Evolutionary conservation across 1,140 invertebrate species (phyloP).

Genomic region (Chironomus striatipennis): DNA sequence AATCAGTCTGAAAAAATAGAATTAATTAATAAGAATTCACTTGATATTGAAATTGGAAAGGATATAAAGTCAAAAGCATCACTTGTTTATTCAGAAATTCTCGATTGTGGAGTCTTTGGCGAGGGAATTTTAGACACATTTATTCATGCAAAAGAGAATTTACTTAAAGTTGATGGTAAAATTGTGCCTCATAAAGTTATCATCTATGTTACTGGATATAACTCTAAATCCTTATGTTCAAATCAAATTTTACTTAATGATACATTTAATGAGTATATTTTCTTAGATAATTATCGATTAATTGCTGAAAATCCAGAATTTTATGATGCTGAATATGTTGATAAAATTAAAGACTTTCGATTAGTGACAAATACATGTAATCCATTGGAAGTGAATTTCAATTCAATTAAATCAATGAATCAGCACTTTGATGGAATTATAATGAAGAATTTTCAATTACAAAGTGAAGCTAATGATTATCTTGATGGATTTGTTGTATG

Average conservation of each 20-base stretch:
- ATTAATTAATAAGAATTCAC: slow-evolving; percentile 46
- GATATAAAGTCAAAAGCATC: slow-evolving; percentile 51
- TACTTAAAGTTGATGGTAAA: slow-evolving; percentile 44
- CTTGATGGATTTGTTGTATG: slow-evolving; percentile 58
- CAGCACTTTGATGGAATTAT: slow-evolving; percentile 39
- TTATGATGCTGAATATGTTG: slow-evolving; percentile 62
- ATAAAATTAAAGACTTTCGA: slow-evolving; percentile 45
- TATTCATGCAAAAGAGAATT: slow-evolving; percentile 54
- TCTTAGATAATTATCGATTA: slow-evolving; percentile 39
- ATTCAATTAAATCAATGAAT: slow-evolving; percentile 45
- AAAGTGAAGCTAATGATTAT: slow-evolving; percentile 41
- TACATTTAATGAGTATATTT: slow-evolving; percentile 31
- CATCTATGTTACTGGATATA: slow-evolving; percentile 51
- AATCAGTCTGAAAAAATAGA: slow-evolving; percentile 36
- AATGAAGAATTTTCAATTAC: slow-evolving; percentile 36
- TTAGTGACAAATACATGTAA: slow-evolving; percentile 49
- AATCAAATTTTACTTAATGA: slow-evolving; percentile 38
- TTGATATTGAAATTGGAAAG: slow-evolving; percentile 43
- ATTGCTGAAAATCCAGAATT: slow-evolving; percentile 42
- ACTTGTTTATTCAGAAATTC: slow-evolving; percentile 64
- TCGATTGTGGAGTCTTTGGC: slow-evolving; percentile 70
- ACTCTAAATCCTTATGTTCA: slow-evolving; percentile 42
- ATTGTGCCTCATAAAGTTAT: slow-evolving; percentile 54
- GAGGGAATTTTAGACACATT: slow-evolving; percentile 59
- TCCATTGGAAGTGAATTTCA: slow-evolving; percentile 57